These are phyloP conservation scores for Torymus aiolomorphi DNA, from an alignment of 2,888 invertebrate species.

Conservation along the genomic window DNA sequence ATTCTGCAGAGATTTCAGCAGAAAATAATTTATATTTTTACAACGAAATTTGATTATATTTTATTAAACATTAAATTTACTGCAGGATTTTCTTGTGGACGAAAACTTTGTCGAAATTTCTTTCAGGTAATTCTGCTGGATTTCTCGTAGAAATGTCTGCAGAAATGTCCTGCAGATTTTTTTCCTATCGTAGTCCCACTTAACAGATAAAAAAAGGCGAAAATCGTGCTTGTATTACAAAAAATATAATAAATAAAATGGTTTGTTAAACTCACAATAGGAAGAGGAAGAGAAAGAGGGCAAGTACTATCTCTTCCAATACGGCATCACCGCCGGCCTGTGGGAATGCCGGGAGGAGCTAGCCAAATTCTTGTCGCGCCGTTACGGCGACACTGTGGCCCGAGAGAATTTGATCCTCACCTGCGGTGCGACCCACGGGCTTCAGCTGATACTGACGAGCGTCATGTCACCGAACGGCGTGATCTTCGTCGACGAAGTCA, in stretches of 20 bases:
- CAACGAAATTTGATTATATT: too few relatives aligned
- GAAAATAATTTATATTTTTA: too few relatives aligned
- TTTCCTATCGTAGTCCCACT: too few relatives aligned
- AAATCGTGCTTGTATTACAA: too few relatives aligned
- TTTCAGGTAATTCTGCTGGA: too few relatives aligned
- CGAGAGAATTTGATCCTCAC: constrained; percentile 78
- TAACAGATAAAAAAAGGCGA: too few relatives aligned
- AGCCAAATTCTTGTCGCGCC: constrained; percentile 75
- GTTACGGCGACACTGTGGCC: constrained; percentile 75
- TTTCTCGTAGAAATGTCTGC: too few relatives aligned
- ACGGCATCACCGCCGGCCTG: constrained; percentile 77
- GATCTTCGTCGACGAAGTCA: constrained; percentile 81
- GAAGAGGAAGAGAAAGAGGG: constrained; percentile 70
- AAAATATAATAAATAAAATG: not conserved
- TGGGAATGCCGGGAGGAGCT: constrained; percentile 76
- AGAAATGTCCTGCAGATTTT: too few relatives aligned
- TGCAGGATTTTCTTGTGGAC: too few relatives aligned
- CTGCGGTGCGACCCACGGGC: constrained; percentile 80
- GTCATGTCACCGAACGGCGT: constrained; percentile 77
- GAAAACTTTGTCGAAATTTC: too few relatives aligned
- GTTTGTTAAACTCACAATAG: constrained; percentile 60
- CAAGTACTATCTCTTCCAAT: constrained; percentile 77
- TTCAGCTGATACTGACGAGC: constrained; percentile 78
- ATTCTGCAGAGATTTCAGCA: too few relatives aligned
- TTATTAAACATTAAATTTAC: too few relatives aligned